These are phyloP conservation scores for Bucorvus abyssinicus DNA, from an alignment of 2,797 vertebrate genomes.

Conservation along the genomic window DNA sequence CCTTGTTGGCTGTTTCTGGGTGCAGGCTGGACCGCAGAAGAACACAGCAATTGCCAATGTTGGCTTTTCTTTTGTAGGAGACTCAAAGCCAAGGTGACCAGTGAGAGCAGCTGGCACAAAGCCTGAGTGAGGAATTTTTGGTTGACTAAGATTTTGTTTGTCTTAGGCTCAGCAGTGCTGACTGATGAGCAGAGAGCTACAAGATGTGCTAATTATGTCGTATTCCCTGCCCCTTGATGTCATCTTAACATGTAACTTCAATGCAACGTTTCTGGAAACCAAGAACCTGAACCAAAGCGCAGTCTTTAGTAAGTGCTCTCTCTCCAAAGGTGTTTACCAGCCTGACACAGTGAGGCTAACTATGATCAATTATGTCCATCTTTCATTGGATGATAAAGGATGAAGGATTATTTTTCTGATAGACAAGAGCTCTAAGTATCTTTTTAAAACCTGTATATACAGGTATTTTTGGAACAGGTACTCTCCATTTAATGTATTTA, in stretches of 20 bases:
- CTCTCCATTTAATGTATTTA: neutral
- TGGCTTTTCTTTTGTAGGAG: neutral
- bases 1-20: neutral
- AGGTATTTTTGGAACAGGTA: neutral
- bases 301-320: neutral
- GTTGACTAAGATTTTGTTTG: neutral
- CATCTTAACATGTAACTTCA: neutral
- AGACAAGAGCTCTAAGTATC: neutral
- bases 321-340: neutral
- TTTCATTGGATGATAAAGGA: neutral
- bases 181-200: neutral
- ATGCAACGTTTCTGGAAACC: fast-evolving
- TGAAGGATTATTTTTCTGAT: neutral
- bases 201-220: neutral
- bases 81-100: neutral
- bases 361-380: neutral
- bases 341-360: neutral
- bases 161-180: neutral
- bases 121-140: neutral
- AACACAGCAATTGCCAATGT: neutral
- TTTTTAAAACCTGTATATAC: neutral
- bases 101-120: neutral
- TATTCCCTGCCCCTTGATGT: neutral
- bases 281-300: neutral
- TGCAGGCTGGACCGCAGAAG: neutral